Evolutionary conservation across 2,888 invertebrate species (phyloP).

Genomic region (Camptogramma bilineatum): DNA sequence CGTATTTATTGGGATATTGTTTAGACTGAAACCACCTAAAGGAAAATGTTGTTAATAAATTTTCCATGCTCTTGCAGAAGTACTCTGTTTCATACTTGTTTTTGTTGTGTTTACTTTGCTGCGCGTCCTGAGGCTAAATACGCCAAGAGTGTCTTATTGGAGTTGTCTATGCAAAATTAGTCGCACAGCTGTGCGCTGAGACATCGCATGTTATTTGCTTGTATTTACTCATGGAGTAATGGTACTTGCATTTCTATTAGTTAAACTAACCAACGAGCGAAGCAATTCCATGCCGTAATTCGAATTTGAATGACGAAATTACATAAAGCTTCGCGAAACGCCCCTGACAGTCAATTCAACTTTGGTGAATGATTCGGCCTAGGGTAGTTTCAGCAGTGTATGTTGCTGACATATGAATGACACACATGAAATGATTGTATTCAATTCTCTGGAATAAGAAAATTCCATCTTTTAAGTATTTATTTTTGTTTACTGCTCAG

Average conservation of each 20-base stretch:
- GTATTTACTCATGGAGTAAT: constrained; percentile 37
- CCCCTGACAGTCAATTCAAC: constrained; percentile 11
- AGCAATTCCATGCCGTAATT: constrained; percentile 42
- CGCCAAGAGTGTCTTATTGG: constrained; percentile 38
- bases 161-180: constrained; percentile 54
- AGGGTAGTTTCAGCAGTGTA: constrained; percentile 7
- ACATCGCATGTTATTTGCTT: constrained; percentile 55
- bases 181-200: constrained; percentile 53
- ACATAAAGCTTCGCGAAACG: constrained; percentile 1
- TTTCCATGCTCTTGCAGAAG: background rate
- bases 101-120: constrained; percentile 5
- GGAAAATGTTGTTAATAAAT: constrained; percentile 1
- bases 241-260: constrained; percentile 48
- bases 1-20: background rate
- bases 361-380: constrained; percentile 7
- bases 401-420: constrained; percentile 21
- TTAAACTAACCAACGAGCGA: constrained; percentile 49
- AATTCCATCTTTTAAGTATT: background rate
- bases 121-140: constrained; percentile 23
- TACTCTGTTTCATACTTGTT: background rate
- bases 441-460: background rate
- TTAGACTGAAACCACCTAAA: background rate
- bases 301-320: constrained; percentile 8
- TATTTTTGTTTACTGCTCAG: background rate
- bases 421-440: constrained; percentile 5